Percentiles rank a stretch among this genome's conserved stretches.
Conservation (phyloP, 1,140 invertebrate species). For the Calephelis nemesis region DNA sequence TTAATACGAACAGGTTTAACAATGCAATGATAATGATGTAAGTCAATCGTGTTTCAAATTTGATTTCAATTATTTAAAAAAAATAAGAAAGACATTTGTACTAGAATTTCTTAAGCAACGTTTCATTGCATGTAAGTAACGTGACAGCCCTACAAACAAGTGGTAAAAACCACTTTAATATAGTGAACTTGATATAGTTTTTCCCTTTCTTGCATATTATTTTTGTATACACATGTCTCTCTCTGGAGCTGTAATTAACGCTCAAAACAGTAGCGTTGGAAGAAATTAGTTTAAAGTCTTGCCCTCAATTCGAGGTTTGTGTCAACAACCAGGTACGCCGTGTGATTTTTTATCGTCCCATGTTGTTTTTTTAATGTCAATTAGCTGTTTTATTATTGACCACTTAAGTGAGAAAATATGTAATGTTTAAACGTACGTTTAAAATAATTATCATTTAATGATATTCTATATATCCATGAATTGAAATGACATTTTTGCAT, state of each 20-base stretch:
- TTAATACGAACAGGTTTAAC: too few relatives aligned
- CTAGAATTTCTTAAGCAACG: slow-evolving; percentile 11
- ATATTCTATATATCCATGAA: too few relatives aligned
- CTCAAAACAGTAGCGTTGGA: slow-evolving; percentile 66
- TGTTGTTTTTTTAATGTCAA: slow-evolving; percentile 15
- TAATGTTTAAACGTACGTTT: not conserved
- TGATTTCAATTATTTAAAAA: too few relatives aligned
- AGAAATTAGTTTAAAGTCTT: slow-evolving; percentile 69
- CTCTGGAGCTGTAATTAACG: slow-evolving; percentile 60
- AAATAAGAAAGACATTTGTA: too few relatives aligned
- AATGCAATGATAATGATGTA: too few relatives aligned
- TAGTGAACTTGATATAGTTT: slow-evolving; percentile 40
- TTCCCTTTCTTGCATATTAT: slow-evolving; percentile 30
- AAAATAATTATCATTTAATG: too few relatives aligned
- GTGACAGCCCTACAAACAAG: slow-evolving; percentile 3
- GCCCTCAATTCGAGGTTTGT: slow-evolving; percentile 25
- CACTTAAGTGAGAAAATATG: not conserved
- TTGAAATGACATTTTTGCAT: too few relatives aligned
- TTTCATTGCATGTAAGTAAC: not conserved
- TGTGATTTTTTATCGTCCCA: slow-evolving; percentile 37
- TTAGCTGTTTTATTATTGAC: slow-evolving; percentile 9
- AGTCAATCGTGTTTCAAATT: too few relatives aligned
- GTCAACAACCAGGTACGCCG: slow-evolving; percentile 46
- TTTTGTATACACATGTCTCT: slow-evolving; percentile 36
- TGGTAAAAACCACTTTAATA: slow-evolving; percentile 47